Percentiles rank a stretch among this genome's conserved stretches.
These are phyloP conservation scores for Uloborus diversus DNA, from an alignment of 1,140 invertebrate species.

Conservation along the genomic window DNA sequence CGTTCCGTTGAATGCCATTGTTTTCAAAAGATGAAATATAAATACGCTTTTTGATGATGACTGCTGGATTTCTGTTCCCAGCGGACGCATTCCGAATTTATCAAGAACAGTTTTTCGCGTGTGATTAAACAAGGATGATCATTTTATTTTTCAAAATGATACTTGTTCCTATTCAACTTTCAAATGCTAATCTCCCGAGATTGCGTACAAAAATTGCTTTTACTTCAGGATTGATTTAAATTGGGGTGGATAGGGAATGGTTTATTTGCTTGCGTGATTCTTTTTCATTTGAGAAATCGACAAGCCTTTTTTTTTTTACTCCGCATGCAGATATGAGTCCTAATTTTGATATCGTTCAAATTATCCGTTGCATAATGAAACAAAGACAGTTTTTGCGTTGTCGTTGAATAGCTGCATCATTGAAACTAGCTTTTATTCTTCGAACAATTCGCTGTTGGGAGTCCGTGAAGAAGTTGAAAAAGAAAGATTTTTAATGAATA, in stretches of 20 bases:
- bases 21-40: constrained; percentile 23
- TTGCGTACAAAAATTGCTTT: constrained; percentile 38
- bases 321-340: too few relatives aligned
- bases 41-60: constrained; percentile 14
- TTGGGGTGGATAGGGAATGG: neutral
- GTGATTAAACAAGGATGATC: constrained; percentile 44
- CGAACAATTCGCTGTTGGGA: too few relatives aligned
- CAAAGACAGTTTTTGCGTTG: too few relatives aligned
- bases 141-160: constrained; percentile 22
- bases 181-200: constrained; percentile 18
- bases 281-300: neutral
- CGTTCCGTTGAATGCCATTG: neutral
- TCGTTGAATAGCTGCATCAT: too few relatives aligned
- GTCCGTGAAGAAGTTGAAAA: too few relatives aligned
- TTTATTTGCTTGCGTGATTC: neutral
- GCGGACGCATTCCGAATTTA: constrained; percentile 21
- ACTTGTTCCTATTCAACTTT: constrained; percentile 28
- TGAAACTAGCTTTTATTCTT: too few relatives aligned
- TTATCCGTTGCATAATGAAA: too few relatives aligned
- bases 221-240: neutral
- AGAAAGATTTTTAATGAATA: too few relatives aligned
- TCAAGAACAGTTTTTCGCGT: constrained; percentile 38
- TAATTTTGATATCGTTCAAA: too few relatives aligned
- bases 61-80: too few relatives aligned
- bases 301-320: too few relatives aligned